These are phyloP conservation scores for Andricus grossulariae DNA, from an alignment of 1,140 invertebrate species.

Conservation along the genomic window DNA sequence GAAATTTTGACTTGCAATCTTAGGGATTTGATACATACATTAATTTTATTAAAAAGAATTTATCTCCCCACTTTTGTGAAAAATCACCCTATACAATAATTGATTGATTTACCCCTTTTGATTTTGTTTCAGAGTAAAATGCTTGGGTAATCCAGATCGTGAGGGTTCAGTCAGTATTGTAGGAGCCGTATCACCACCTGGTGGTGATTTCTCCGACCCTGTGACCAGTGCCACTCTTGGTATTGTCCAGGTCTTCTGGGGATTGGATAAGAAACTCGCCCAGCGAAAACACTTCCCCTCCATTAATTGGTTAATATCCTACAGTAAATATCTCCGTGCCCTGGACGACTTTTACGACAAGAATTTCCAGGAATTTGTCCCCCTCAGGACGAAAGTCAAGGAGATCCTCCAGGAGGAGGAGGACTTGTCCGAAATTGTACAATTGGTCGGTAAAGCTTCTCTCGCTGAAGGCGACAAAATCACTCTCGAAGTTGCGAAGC, in stretches of 20 bases:
- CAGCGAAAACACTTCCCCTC: slow-evolving; percentile 99
- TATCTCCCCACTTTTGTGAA: too few relatives aligned
- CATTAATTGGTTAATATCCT: slow-evolving; percentile 99
- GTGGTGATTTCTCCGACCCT: slow-evolving; percentile 99
- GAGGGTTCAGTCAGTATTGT: slow-evolving; percentile 99
- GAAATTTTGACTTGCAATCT: too few relatives aligned
- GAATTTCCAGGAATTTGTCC: slow-evolving; percentile 99
- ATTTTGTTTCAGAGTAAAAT: slow-evolving; percentile 86
- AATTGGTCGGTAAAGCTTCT: slow-evolving; percentile 99
- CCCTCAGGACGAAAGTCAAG: slow-evolving; percentile 93
- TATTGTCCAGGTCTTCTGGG: slow-evolving; percentile 99
- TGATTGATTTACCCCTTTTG: slow-evolving; percentile 29
- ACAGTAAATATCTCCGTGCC: slow-evolving; percentile 99
- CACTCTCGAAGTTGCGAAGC: slow-evolving; percentile 98
- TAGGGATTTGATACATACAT: too few relatives aligned
- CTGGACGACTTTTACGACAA: slow-evolving; percentile 99
- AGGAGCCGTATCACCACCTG: slow-evolving; percentile 99
- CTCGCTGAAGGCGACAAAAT: slow-evolving; percentile 99
- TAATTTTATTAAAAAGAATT: too few relatives aligned
- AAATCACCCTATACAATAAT: too few relatives aligned
- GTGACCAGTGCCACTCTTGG: slow-evolving; percentile 99
- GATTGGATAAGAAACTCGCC: slow-evolving; percentile 99
- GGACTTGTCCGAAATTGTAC: slow-evolving; percentile 99
- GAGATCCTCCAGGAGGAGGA: slow-evolving; percentile 99
- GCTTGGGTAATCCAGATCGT: slow-evolving; percentile 97